phyloP scores from a whole-genome alignment of 1,140 invertebrate genomes.

The Cherax quadricarinatus region DNA sequence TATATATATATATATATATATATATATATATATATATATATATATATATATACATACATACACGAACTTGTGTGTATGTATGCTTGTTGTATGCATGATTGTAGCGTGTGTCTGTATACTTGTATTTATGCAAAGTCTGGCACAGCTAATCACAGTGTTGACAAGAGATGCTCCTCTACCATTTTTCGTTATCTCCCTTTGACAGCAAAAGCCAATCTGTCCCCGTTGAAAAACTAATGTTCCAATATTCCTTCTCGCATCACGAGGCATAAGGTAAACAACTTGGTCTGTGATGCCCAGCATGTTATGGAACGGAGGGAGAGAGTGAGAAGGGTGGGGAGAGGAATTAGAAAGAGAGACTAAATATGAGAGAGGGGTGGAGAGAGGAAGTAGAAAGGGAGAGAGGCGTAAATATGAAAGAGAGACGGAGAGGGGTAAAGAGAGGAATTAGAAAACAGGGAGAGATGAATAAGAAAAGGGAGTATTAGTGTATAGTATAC shows the following conservation, averaged over 20 bases:
- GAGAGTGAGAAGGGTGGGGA: background rate
- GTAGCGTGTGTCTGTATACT: no score
- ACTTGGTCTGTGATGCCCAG: background rate
- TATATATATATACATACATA: no score
- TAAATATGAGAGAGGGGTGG: background rate
- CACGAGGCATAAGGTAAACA: background rate
- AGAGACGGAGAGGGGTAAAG: background rate
- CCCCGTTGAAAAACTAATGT: background rate
- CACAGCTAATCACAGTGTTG: no score
- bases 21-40: no score
- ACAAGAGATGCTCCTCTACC: no score
- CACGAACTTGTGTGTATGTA: no score
- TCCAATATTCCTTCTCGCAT: background rate
- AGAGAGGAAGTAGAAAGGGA: background rate
- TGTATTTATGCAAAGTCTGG: no score
- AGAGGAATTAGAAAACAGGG: background rate
- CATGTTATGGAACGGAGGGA: background rate
- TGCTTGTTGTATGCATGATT: no score
- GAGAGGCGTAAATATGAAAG: background rate
- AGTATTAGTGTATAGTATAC: no score
- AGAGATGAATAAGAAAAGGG: slow-evolving; percentile 6
- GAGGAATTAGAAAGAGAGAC: background rate
- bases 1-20: no score
- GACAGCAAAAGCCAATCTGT: background rate
- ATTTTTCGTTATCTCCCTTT: background rate